A percentile compares a stretch with the other conserved stretches of the same genome.
phyloP scores from a whole-genome alignment of 2,888 invertebrate species.

The Lithophane socia region DNA sequence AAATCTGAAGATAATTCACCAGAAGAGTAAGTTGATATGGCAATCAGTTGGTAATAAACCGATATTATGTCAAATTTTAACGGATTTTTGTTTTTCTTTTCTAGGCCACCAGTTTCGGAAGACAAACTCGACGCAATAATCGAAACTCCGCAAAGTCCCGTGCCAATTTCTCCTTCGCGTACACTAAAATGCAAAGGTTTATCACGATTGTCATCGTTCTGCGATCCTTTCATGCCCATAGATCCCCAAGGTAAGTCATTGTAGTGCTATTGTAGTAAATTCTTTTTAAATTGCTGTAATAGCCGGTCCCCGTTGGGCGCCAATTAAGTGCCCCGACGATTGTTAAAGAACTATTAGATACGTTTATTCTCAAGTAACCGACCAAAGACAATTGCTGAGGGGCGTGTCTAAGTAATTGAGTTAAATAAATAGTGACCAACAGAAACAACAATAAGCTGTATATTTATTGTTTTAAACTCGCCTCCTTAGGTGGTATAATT shows the following conservation, averaged over 20 bases:
- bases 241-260: slow-evolving; percentile 90
- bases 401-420: slow-evolving; percentile 36
- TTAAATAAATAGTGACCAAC: slow-evolving; percentile 14
- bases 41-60: slow-evolving; percentile 7
- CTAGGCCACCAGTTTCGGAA: slow-evolving; percentile 64
- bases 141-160: slow-evolving; percentile 84
- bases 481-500: neutral
- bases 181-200: slow-evolving; percentile 74
- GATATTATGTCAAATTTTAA: neutral
- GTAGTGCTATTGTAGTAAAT: slow-evolving; percentile 38
- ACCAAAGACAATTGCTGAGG: slow-evolving; percentile 31
- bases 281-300: slow-evolving; percentile 55
- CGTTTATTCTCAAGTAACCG: slow-evolving; percentile 27
- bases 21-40: slow-evolving; percentile 67
- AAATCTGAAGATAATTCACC: slow-evolving; percentile 63
- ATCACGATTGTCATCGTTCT: slow-evolving; percentile 72
- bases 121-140: slow-evolving; percentile 66
- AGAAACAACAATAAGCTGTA: neutral
- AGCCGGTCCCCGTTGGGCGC: slow-evolving; percentile 70
- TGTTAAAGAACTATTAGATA: slow-evolving; percentile 58
- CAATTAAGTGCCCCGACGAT: slow-evolving; percentile 65
- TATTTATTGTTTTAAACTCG: slow-evolving; percentile 4
- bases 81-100: slow-evolving; percentile 11
- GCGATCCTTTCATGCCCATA: slow-evolving; percentile 84
- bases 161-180: slow-evolving; percentile 78